A percentile compares a stretch with the other conserved stretches of the same genome.
Evolutionary conservation across 2,797 vertebrate genomes (phyloP).

Genomic region (Pitangus sulphuratus): DNA sequence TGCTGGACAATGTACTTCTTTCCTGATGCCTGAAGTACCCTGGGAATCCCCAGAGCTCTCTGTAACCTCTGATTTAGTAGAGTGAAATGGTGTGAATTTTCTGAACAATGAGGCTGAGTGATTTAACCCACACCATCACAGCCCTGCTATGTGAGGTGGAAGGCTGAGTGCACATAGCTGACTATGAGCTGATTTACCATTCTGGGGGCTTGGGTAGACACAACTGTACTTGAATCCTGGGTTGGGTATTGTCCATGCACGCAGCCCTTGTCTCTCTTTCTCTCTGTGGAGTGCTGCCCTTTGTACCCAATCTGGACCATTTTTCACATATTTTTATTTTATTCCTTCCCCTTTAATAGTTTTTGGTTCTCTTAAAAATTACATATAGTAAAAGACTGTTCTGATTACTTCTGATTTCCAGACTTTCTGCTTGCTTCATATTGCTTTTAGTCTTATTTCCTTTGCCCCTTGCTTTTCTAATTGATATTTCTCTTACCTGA

Average conservation of each 20-base stretch:
- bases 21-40: background rate
- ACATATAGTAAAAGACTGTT: background rate
- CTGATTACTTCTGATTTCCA: background rate
- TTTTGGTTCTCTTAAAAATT: background rate
- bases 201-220: too few species aligned
- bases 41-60: background rate
- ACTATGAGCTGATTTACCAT: background rate
- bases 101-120: background rate
- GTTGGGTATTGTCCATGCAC: background rate
- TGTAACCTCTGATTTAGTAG: background rate
- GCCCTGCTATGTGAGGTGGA: background rate
- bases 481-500: background rate
- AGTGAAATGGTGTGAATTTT: background rate
- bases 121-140: background rate
- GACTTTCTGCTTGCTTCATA: background rate
- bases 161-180: background rate
- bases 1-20: background rate
- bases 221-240: background rate
- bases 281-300: background rate
- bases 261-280: background rate
- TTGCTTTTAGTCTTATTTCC: background rate
- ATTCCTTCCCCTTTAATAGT: background rate
- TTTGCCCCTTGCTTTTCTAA: background rate
- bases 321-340: background rate
- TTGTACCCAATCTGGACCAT: background rate